Evolutionary conservation across 2,113 vertebrate genomes (phyloP).

Genomic region (Sinocyclocheilus anshuiensis): DNA sequence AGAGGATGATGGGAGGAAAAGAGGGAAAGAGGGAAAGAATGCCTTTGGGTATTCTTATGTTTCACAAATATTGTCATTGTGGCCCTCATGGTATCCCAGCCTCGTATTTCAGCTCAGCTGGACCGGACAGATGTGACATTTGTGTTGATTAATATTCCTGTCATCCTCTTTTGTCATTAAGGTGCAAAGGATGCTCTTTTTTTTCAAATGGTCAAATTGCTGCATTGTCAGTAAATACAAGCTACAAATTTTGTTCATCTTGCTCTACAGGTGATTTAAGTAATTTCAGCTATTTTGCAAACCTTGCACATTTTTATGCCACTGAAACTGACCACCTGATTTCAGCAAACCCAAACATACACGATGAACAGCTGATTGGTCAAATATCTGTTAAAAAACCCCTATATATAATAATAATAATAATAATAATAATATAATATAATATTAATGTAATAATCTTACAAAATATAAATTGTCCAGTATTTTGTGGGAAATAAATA

Average conservation of each 20-base stretch:
- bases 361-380: too few species aligned
- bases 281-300: not conserved
- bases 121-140: slow-evolving; percentile 43
- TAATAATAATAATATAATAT: too few species aligned
- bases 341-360: not conserved
- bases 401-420: too few species aligned
- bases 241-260: not conserved
- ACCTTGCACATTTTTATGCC: not conserved
- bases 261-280: not conserved
- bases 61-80: slow-evolving; percentile 38
- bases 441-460: too few species aligned
- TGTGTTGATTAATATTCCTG: slow-evolving; percentile 46
- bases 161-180: slow-evolving; percentile 1
- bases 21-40: not conserved
- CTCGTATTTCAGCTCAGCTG: slow-evolving; percentile 18
- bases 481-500: too few species aligned
- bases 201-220: not conserved
- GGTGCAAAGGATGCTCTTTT: not conserved
- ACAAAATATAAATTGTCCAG: too few species aligned
- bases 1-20: slow-evolving; percentile 22
- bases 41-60: slow-evolving; percentile 19
- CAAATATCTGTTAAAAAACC: too few species aligned
- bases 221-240: not conserved
- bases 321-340: not conserved
- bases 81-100: not conserved